Conservation (phyloP, 30 jellyfish, hydroid and myxozoan genomes). For the Sanderia malayensis region DNA sequence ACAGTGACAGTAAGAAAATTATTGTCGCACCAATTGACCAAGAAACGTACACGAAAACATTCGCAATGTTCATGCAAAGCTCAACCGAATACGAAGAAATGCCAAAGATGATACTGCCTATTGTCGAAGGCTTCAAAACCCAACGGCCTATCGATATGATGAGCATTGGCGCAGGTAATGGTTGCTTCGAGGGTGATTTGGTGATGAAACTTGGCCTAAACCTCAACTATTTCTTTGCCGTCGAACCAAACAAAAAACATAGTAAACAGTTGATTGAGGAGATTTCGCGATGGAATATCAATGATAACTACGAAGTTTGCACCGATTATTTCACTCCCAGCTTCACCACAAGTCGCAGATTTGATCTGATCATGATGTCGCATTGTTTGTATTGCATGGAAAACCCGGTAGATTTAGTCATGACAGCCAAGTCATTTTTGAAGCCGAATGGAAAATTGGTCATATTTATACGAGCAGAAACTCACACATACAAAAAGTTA, state of each 20-base stretch:
- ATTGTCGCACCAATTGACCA: neutral
- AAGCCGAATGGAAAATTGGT: conserved; percentile 11
- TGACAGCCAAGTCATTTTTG: conserved; percentile 30
- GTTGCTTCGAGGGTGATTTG: conserved; percentile 31
- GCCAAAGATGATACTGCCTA: conserved; percentile 11
- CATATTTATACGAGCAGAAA: conserved; percentile 9
- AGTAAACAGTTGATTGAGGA: neutral
- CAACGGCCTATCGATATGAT: neutral
- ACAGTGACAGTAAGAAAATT: too few species aligned
- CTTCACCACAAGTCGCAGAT: conserved; percentile 13
- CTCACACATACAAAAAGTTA: conserved; percentile 20
- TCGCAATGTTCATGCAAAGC: neutral
- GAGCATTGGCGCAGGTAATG: conserved; percentile 42
- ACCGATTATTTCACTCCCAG: conserved; percentile 14
- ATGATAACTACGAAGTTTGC: conserved; percentile 1
- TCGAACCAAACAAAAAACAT: conserved; percentile 43
- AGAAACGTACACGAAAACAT: conserved; percentile 19
- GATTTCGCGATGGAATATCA: conserved; percentile 1
- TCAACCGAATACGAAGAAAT: conserved; percentile 16
- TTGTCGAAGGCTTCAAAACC: neutral
- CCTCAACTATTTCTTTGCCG: conserved; percentile 7
- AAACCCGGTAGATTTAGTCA: neutral
- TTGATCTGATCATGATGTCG: conserved; percentile 43
- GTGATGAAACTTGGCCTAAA: conserved; percentile 20
- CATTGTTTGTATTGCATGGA: conserved; percentile 40